Percentiles rank a stretch among this genome's conserved stretches.
Conservation (phyloP, 2,797 vertebrate genomes). For the Limnodromus scolopaceus region DNA sequence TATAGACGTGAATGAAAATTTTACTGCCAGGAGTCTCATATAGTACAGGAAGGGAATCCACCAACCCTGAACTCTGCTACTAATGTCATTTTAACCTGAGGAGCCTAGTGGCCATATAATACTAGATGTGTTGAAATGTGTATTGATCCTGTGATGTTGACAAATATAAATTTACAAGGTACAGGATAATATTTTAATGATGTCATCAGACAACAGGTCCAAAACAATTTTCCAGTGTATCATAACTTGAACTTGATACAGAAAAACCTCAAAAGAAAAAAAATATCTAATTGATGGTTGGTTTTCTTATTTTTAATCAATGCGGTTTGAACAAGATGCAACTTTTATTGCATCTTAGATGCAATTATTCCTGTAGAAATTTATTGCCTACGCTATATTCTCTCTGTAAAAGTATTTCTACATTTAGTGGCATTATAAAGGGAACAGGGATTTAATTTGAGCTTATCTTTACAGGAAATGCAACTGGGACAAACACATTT, state of each 20-base stretch:
- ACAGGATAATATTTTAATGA: background rate
- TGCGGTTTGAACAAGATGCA: background rate
- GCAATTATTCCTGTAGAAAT: background rate
- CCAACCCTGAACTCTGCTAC: background rate
- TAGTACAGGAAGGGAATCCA: background rate
- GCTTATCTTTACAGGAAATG: background rate
- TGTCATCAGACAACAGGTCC: background rate
- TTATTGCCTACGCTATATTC: background rate
- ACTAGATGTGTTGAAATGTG: background rate
- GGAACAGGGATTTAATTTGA: background rate
- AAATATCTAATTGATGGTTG: accelerated
- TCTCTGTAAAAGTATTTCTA: background rate
- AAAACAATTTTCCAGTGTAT: background rate
- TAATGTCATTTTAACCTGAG: background rate
- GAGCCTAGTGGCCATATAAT: background rate
- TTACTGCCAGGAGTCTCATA: background rate
- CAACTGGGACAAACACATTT: background rate
- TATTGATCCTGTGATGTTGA: background rate
- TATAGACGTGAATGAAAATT: background rate
- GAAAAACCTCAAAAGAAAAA: background rate
- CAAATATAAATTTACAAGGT: background rate
- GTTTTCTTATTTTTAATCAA: background rate
- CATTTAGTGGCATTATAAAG: background rate
- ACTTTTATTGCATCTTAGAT: background rate
- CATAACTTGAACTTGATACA: background rate